Evolutionary conservation across 2,888 invertebrate genomes (phyloP), one percentile per base, ranked within the genome.

Genomic region (Hedya salicella): DNA sequence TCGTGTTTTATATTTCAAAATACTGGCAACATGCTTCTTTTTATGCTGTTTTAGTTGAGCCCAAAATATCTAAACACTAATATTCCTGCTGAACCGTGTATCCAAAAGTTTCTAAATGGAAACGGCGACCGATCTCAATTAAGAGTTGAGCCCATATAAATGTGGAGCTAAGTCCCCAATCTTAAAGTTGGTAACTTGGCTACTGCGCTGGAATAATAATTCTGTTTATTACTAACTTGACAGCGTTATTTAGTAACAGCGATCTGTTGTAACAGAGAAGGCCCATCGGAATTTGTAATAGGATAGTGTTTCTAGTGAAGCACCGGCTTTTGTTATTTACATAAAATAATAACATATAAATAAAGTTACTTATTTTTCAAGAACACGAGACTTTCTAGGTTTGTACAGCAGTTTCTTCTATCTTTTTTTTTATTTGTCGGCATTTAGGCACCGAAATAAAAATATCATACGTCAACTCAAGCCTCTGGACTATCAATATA

Each of bases 151-250:
- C 19, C 59, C 16, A 4, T 42, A 52, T 61, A 54, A 66, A 65
- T 59, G 25, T 65, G n/a, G 36, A 17, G 14, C 40, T 66, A 46
- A 52, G 52, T 53, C 59, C 59, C 62, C 66, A 53, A 61, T 60
- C 61, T 54, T 44, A 21, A 66, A 66, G 39, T 66, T 42, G 30
- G 48, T 17, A 61, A 54, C 49, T 53, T 21, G 17, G 39, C 3
- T 48, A 61, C 53, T 61, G 59, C 66, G 42, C 32, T 17, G 16
- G 61, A 66, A 66, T 66, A 66, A 48, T 49, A 66, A 66, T 54
- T 40, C 40, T 60, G 66, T 54, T 61, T 61, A 66, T 61, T 60
- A 61, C 40, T 2, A 13, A 48, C 16, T 44, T 49, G 60, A 42
- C 54, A 46, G 54, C 19, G 13, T 66, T 56, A 46, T 59, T 61